Base-by-base conservation (phyloP, 2,888 invertebrate genomes). In the Cantharis flavilabris region DNA sequence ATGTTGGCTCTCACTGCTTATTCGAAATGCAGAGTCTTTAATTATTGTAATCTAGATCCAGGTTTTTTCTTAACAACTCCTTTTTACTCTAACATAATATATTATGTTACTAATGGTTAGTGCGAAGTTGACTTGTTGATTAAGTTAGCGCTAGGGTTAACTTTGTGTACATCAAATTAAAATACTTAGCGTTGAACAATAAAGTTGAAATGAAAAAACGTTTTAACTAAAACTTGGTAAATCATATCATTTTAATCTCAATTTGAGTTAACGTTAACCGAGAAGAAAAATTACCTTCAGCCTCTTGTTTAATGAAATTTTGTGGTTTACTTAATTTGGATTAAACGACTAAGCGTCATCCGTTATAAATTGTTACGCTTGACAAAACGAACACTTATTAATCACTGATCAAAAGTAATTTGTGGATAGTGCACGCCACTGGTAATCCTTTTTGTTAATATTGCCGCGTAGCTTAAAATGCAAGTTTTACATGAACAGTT, bases 291-390 rank as follows among this genome's bases (percentile, higher is more conserved):
- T 67, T 67, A 73, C 63, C 20, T 30, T 28, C 30, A 30, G 67
- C 20, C 72, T 49, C 69, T 10, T 9, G 26, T 73, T 73, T 73
- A 73, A 73, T 73, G 63, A 73, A 62, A 73, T 73, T 73, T 73
- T 70, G 73, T 62, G 73, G 73, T 70, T 62, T 62, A 73, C 69
- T 73, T 62, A 20, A 18, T 69, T 69, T 18, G 62, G 28, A 64
- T 71, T 63, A 71, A 71, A 63, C 62, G 62, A 70, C 14, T 63
- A 63, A 71, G 28, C 71, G 63, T 23, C 71, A 67, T 23, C 65
- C 20, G 65, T 67, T 67, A 67, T 67, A 67, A 67, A 67, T 26
- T 26, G 20, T 26, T 23, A 23, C 65, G 20, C 23, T 20, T 67
- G 65, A 67, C 65, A 23, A 67, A 67, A 67, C 26, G 65, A 67